Evolutionary conservation across 2,797 vertebrate species (phyloP), one percentile per base, ranked within the genome.

Genomic region (Eulemur albifrons): DNA sequence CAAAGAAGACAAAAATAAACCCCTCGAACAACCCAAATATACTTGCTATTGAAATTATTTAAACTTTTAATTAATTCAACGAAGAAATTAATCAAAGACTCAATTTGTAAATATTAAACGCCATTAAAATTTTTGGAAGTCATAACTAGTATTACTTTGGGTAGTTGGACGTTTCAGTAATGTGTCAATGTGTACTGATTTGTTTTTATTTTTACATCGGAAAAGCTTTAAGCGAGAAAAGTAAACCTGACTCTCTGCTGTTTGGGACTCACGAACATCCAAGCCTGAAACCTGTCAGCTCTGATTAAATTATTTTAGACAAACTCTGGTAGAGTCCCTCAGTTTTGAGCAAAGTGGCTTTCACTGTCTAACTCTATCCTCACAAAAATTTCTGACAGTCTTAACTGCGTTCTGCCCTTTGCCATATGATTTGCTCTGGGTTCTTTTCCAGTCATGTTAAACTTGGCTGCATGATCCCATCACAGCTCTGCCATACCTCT

Each of bases 101-200:
- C 9, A 40, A 76, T 81, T 94, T 88, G 91, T 27, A 95, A 94
- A 95, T 90, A 87, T 15, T 89, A 76, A 97, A 90, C 25, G 70
- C 38, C 23, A 21, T 52, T 84, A 79, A 23, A 35, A 18, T 61
- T 92, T 76, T 89, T 38, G 75, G 43, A 96, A 76, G 86, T 65
- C 2, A 2, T 14, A 95, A 70, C 6, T 89, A 5, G 23, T 38
- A 72, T 95, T 38, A 84, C 32, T 70, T 88, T 72, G 48, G 30
- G 21, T 38, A 59, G 5, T 57, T 2, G 20, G 4, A 77, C 4
- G 70, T 92, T 84, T 92, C 38, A 93, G 27, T 50, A 95, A 79
- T 7, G 23, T 17, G 12, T 79, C 18, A 75, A 25, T 2, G 2
- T 21, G 11, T 45, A 57, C 2, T 61, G 43, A 70, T 43, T 79